Evolutionary conservation across 2,888 invertebrate species (phyloP).

Genomic region (Drosophila putrida): DNA sequence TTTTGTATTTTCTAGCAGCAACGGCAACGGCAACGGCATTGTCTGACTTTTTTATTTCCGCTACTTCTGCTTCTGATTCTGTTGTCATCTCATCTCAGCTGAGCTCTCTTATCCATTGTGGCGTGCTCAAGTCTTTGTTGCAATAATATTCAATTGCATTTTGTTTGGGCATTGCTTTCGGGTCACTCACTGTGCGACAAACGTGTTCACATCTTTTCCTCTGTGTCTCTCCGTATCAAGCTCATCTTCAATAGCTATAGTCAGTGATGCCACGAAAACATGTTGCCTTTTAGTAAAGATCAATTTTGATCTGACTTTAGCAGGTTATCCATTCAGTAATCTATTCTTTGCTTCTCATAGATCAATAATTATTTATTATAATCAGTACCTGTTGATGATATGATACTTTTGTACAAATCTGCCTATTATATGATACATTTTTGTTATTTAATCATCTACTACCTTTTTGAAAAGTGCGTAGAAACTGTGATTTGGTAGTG

Average conservation of each 20-base stretch:
- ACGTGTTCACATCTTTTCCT: slow-evolving; percentile 29
- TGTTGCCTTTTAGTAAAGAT: too few relatives aligned
- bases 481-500: too few relatives aligned
- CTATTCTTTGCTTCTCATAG: too few relatives aligned
- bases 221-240: background rate
- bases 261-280: background rate
- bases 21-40: slow-evolving; percentile 35
- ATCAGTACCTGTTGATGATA: too few relatives aligned
- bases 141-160: slow-evolving; percentile 65
- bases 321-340: too few relatives aligned
- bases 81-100: slow-evolving; percentile 25
- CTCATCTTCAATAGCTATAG: slow-evolving; percentile 21
- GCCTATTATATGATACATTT: too few relatives aligned
- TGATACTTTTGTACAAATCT: too few relatives aligned
- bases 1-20: slow-evolving; percentile 23
- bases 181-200: slow-evolving; percentile 39
- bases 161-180: slow-evolving; percentile 41
- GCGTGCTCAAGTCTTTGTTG: slow-evolving; percentile 68
- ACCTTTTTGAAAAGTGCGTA: too few relatives aligned
- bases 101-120: slow-evolving; percentile 45
- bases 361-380: too few relatives aligned
- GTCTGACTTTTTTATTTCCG: slow-evolving; percentile 46
- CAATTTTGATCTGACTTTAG: too few relatives aligned
- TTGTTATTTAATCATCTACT: too few relatives aligned
- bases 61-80: slow-evolving; percentile 19